Evolutionary conservation across 2,797 vertebrate genomes (phyloP), one percentile per base, ranked within the genome.

Genomic region (Pempheris klunzingeri): DNA sequence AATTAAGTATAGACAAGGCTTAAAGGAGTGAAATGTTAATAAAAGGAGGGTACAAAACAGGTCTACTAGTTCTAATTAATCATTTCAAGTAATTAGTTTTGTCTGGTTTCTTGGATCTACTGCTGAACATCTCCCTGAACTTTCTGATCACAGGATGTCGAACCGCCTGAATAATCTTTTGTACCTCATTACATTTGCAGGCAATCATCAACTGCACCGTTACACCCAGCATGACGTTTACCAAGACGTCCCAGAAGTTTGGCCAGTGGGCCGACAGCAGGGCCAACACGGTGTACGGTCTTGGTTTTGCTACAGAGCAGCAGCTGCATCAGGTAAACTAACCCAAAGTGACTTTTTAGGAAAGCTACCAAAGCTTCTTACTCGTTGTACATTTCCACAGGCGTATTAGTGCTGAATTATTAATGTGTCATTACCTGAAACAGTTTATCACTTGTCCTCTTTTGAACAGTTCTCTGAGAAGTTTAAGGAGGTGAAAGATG

Each of bases 211-310:
- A 99, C 92, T 99, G 98, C 92, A 98, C 96, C 0, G 94, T 99
- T 57, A 98, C 97, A 4, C 97, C 97, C 92, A 99, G 98, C 93
- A 99, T 99, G 98, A 96, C 97, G 26, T 99, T 99, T 88, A 99
- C 98, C 0, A 99, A 98, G 91, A 99, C 98, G 0, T 99, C 98
- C 0, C 98, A 99, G 94, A 99, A 99, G 86, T 99, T 99, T 0
- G 98, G 98, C 12, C 98, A 99, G 46, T 99, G 98, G 98, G 98
- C 98, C 0, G 98, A 99, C 95, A 99, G 97, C 89, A 83, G 98
- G 2, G 98, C 98, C 72, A 99, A 99, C 94, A 99, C 97, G 0
- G 98, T 99, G 0, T 99, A 98, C 0, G 98, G 98, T 15, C 88
- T 99, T 55, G 98, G 98, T 36, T 99, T 99, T 18, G 96, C 97